Evolutionary conservation across 2,797 vertebrate genomes (phyloP), one percentile per base, ranked within the genome.

Genomic region (Phoeniculus purpureus): DNA sequence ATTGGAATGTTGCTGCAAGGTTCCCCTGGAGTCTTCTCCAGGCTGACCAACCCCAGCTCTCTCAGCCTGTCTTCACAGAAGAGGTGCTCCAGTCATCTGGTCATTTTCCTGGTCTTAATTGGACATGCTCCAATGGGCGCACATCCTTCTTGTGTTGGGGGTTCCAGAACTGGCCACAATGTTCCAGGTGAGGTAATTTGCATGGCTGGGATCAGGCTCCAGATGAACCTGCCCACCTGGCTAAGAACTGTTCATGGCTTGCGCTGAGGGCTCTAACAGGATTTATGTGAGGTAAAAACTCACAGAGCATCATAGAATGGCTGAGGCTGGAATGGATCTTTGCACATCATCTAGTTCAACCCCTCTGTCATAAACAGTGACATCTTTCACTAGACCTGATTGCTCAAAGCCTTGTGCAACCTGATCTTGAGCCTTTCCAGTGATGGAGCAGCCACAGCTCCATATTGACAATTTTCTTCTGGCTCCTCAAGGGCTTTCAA

Each of bases 401-500:
- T 91, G 75, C 52, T 75, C 20, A 81, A 86, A 84, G n/a, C 12
- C 17, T 17, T 15, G 25, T 55, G 60, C 27, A 79, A 3, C 23
- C 43, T 27, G 32, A 4, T 29, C 23, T 32, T 81, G 20, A 87
- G 59, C 7, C 52, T 18, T 74, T 66, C 16, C 45, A 65, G 0
- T 0, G 40, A n/a, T 12, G 25, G 10, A 12, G 19, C 47, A 78
- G 2, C 7, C 47, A 60, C 7, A 37, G 4, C 27, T 16, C 40
- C 23, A 87, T 52, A 94, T 92, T 83, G 70, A 76, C 26, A 55
- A 75, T 90, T 73, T 93, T 75, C 9, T 78, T 31, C 27, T 34
- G 18, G 55, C 34, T 75, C n/a, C 64, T 90, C 59, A 90, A 81
- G 85, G 64, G 50, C 34, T 90, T 90, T 93, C 6, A 26, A 51